Percentiles rank a stretch among this genome's conserved stretches.
These are phyloP conservation scores for Syrmaticus mikado DNA, from an alignment of 2,113 vertebrate species.

Conservation along the genomic window DNA sequence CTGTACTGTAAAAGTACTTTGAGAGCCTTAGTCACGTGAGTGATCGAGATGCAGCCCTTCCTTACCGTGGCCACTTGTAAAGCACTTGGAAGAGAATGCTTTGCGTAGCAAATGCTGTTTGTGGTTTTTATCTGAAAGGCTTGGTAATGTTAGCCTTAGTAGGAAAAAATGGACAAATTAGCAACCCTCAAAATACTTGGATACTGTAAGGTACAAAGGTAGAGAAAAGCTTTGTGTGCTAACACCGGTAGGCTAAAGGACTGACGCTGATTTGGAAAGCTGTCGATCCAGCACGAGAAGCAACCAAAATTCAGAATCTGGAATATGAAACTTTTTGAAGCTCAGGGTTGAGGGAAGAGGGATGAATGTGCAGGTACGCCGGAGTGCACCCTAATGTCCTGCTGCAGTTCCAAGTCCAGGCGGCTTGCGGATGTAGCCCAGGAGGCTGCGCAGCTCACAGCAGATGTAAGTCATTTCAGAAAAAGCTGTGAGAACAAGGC, in stretches of 20 bases:
- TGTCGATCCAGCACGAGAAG: not conserved
- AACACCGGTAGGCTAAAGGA: not conserved
- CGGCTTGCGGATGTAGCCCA: not conserved
- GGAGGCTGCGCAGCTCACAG: not conserved
- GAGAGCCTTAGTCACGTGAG: not conserved
- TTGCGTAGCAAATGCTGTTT: not conserved
- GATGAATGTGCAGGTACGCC: not conserved
- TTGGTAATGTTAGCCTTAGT: not conserved
- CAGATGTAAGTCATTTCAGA: not conserved
- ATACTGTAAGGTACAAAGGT: not conserved
- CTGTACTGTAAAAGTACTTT: not conserved
- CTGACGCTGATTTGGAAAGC: not conserved
- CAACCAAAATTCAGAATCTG: not conserved
- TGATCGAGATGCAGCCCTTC: not conserved
- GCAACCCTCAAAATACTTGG: not conserved
- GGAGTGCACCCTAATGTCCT: not conserved
- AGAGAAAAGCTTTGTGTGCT: not conserved
- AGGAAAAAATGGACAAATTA: not conserved
- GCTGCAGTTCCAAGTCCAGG: not conserved
- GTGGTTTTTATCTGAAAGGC: not conserved
- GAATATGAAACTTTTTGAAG: not conserved
- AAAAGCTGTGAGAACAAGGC: not conserved
- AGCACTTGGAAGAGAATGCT: not conserved
- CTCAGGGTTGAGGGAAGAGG: rapidly evolving
- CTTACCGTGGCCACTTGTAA: not conserved